These are phyloP conservation scores for Gymnoscelis rufifasciata DNA, from an alignment of 2,888 invertebrate species.

Conservation along the genomic window DNA sequence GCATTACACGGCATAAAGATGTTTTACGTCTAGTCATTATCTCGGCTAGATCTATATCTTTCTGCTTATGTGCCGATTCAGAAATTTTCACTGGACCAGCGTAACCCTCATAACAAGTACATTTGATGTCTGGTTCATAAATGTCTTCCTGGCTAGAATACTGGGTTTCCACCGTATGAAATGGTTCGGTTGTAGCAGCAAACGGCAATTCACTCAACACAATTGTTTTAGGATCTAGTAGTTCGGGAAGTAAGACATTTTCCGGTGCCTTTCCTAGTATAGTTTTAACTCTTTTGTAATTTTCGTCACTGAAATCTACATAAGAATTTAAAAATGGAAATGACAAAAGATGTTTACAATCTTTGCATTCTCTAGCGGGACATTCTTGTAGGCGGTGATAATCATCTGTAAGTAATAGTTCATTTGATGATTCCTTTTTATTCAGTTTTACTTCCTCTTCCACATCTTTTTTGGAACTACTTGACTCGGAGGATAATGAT, in stretches of 20 bases:
- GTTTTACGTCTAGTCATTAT: constrained; percentile 43
- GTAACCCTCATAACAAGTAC: constrained; percentile 44
- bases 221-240: constrained; percentile 43
- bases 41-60: constrained; percentile 29
- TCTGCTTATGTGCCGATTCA: constrained; percentile 25
- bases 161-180: constrained; percentile 53
- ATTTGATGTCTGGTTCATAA: constrained; percentile 31
- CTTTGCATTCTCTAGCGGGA: constrained; percentile 44
- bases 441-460: constrained; percentile 12
- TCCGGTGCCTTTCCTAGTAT: constrained; percentile 37
- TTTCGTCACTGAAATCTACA: constrained; percentile 60
- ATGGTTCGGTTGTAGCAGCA: constrained; percentile 47
- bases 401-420: constrained; percentile 48
- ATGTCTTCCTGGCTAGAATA: constrained; percentile 61
- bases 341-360: constrained; percentile 36
- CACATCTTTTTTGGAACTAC: constrained; percentile 11
- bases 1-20: constrained; percentile 47
- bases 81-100: constrained; percentile 13
- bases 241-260: constrained; percentile 29
- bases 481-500: constrained; percentile 5
- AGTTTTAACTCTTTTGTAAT: constrained; percentile 50
- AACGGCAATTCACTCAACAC: constrained; percentile 48
- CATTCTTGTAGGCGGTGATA: constrained; percentile 44
- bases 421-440: constrained; percentile 47
- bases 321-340: constrained; percentile 53